Conservation (phyloP, 2,113 vertebrate genomes). For the Rhineura floridana region DNA sequence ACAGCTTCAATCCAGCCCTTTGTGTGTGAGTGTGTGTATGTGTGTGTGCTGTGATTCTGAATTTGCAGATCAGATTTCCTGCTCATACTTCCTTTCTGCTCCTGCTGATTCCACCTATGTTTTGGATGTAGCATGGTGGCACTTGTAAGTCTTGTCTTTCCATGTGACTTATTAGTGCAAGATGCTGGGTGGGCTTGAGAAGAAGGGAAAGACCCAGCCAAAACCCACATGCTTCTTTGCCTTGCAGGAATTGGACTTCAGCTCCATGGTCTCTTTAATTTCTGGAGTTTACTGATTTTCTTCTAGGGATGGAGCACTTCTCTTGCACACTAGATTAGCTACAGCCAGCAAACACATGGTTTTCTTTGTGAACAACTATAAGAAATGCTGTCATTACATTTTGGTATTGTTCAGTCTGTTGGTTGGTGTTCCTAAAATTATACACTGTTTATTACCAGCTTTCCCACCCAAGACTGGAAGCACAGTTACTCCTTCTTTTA, state of each 20-base stretch:
- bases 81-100: slow-evolving; percentile 23
- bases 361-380: slow-evolving; percentile 47
- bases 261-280: slow-evolving; percentile 41
- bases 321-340: slow-evolving; percentile 29
- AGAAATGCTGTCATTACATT: slow-evolving; percentile 17
- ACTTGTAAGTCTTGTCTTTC: slow-evolving; percentile 43
- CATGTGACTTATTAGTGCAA: slow-evolving; percentile 20
- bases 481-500: not conserved
- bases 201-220: slow-evolving; percentile 30
- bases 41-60: not conserved
- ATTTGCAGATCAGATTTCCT: not conserved
- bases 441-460: slow-evolving; percentile 34
- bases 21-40: not conserved
- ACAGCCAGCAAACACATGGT: slow-evolving; percentile 14
- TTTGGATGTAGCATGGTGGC: slow-evolving; percentile 36
- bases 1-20: slow-evolving; percentile 28
- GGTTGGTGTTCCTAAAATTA: slow-evolving; percentile 34
- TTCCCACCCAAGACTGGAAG: not conserved
- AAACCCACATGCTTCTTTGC: not conserved
- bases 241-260: slow-evolving; percentile 45
- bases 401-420: slow-evolving; percentile 40
- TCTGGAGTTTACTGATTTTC: slow-evolving; percentile 27
- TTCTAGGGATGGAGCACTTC: slow-evolving; percentile 50
- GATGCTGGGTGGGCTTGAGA: not conserved
- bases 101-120: slow-evolving; percentile 50